Evolutionary conservation across 2,888 invertebrate species (phyloP).

Genomic region (Andrena bucephala): DNA sequence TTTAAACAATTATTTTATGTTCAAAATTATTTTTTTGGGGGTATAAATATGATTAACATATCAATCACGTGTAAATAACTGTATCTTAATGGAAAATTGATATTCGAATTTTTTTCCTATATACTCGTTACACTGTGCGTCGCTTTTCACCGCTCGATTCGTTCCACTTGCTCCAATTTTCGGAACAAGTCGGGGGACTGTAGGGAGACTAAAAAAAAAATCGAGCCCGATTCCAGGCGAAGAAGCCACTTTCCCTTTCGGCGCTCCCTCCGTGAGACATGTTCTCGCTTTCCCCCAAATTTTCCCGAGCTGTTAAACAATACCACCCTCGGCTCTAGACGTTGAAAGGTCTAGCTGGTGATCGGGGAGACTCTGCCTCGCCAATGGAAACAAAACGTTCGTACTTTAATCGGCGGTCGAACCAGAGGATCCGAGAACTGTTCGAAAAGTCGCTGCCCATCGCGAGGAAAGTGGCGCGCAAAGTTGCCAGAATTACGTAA

Average conservation of each 20-base stretch:
- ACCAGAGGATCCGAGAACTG: too few species aligned
- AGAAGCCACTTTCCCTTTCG: conserved; percentile 41
- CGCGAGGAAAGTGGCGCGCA: conserved; percentile 44
- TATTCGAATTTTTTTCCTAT: too few species aligned
- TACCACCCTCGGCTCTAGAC: background rate
- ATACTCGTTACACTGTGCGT: too few species aligned
- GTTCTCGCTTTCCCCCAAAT: conserved; percentile 19
- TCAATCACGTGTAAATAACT: too few species aligned
- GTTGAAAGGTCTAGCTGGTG: background rate
- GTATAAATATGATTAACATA: too few species aligned
- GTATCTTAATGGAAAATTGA: too few species aligned
- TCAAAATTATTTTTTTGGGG: too few species aligned
- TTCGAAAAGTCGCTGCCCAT: background rate
- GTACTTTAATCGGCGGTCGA: background rate
- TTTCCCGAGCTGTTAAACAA: conserved; percentile 43
- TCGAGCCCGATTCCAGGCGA: background rate
- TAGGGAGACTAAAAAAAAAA: background rate
- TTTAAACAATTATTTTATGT: too few species aligned
- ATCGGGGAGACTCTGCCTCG: background rate
- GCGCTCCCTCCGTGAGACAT: conserved; percentile 1
- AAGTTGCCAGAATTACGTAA: conserved; percentile 63
- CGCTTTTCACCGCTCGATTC: background rate
- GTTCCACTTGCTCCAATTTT: background rate
- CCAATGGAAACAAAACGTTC: background rate
- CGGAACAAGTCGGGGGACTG: background rate